phyloP scores from a whole-genome alignment of 1,140 invertebrate genomes.

The Eulimnadia texana region DNA sequence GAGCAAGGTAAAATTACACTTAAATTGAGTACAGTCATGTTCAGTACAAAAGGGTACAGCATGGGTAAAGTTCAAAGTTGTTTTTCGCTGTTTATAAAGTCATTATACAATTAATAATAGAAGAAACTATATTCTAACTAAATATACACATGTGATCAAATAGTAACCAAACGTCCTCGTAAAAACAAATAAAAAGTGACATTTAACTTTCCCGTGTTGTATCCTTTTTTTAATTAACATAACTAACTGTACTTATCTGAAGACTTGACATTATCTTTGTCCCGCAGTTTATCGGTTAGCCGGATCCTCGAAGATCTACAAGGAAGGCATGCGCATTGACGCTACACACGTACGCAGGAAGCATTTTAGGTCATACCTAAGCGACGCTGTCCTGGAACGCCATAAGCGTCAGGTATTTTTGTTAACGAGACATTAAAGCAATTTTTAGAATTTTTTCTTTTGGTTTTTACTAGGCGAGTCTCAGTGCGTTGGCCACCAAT shows the following conservation, averaged over 20 bases:
- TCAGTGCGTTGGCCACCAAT: neutral
- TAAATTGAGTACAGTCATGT: no score
- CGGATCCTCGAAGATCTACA: constrained; percentile 54
- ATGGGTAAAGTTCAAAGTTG: no score
- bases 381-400: neutral
- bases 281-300: constrained; percentile 12
- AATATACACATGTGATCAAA: no score
- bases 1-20: constrained; percentile 44
- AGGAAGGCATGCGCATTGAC: constrained; percentile 83
- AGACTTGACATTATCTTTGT: neutral
- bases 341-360: constrained; percentile 44
- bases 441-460: neutral
- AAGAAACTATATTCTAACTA: no score
- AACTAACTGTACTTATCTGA: no score
- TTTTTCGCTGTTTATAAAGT: no score
- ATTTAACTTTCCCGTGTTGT: no score
- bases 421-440: neutral
- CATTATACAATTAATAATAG: no score
- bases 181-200: no score
- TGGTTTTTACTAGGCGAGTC: neutral
- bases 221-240: no score
- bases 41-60: no score
- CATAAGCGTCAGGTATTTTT: constrained; percentile 1
- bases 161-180: no score
- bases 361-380: constrained; percentile 35